Conservation (phyloP, 1,140 invertebrate species). For the Drosophila sucinea region DNA sequence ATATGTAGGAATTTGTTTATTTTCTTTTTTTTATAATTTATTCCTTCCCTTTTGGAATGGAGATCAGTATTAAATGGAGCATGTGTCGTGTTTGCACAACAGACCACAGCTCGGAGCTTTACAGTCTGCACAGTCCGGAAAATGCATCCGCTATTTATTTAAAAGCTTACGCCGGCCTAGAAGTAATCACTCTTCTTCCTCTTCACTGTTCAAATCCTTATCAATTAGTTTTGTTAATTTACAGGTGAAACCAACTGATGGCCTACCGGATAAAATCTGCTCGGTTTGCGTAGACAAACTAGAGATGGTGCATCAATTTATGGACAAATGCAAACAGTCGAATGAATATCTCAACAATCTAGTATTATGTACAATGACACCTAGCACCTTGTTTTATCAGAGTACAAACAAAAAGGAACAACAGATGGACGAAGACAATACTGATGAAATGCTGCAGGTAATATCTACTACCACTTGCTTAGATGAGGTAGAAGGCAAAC, state of each 20-base stretch:
- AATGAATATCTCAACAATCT: slow-evolving; percentile 54
- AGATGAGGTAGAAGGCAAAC: not conserved
- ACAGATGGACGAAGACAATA: not conserved
- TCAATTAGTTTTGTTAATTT: not conserved
- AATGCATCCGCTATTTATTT: slow-evolving; percentile 35
- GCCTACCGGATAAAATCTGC: slow-evolving; percentile 71
- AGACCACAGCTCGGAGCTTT: slow-evolving; percentile 29
- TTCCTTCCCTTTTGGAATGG: slow-evolving; percentile 38
- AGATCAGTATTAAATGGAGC: slow-evolving; percentile 73
- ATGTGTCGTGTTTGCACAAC: slow-evolving; percentile 64
- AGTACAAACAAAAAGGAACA: not conserved
- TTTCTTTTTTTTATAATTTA: not conserved
- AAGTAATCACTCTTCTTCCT: slow-evolving; percentile 27
- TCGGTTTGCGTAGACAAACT: slow-evolving; percentile 42
- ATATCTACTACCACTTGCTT: not conserved
- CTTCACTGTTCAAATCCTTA: not conserved
- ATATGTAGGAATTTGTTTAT: not conserved
- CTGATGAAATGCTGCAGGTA: not conserved
- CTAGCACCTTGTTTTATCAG: slow-evolving; percentile 30
- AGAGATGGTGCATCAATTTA: slow-evolving; percentile 45
- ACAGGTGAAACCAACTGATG: slow-evolving; percentile 54
- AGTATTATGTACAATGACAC: slow-evolving; percentile 58
- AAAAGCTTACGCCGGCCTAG: slow-evolving; percentile 45
- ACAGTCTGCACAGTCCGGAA: slow-evolving; percentile 36
- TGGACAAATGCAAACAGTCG: slow-evolving; percentile 47